A percentile compares a stretch with the other conserved stretches of the same genome.
Evolutionary conservation across 2,888 invertebrate genomes (phyloP).

Genomic region (Hyalella azteca): DNA sequence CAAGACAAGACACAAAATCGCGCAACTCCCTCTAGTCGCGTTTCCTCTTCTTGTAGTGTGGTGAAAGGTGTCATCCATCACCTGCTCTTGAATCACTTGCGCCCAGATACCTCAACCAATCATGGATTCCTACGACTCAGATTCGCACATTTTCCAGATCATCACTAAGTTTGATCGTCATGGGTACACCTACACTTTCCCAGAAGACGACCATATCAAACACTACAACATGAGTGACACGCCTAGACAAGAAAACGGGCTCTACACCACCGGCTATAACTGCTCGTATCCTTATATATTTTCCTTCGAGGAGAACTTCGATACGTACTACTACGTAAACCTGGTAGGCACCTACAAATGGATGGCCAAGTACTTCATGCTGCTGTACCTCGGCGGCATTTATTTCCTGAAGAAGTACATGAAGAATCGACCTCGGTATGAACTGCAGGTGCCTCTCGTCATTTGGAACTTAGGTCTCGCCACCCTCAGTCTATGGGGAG

Average conservation of each 20-base stretch:
- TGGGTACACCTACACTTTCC: constrained; percentile 31
- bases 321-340: constrained; percentile 25
- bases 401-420: constrained; percentile 52
- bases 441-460: constrained; percentile 44
- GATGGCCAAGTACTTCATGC: constrained; percentile 51
- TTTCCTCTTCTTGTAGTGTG: too few relatives aligned
- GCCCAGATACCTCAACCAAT: too few relatives aligned
- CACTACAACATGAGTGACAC: constrained; percentile 37
- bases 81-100: too few relatives aligned
- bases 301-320: constrained; percentile 39
- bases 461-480: constrained; percentile 53
- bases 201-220: constrained; percentile 13
- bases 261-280: constrained; percentile 40
- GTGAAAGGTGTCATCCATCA: too few relatives aligned
- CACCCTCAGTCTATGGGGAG: constrained; percentile 51
- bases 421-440: constrained; percentile 46
- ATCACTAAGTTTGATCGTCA: constrained; percentile 19
- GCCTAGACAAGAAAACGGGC: background rate
- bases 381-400: constrained; percentile 49
- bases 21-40: too few relatives aligned
- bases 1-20: too few relatives aligned
- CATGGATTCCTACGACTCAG: constrained; percentile 27
- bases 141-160: constrained; percentile 29
- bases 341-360: constrained; percentile 15
- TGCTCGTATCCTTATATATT: constrained; percentile 35